phyloP scores from a whole-genome alignment of 2,113 vertebrate species.

The Rhipidura dahli region DNA sequence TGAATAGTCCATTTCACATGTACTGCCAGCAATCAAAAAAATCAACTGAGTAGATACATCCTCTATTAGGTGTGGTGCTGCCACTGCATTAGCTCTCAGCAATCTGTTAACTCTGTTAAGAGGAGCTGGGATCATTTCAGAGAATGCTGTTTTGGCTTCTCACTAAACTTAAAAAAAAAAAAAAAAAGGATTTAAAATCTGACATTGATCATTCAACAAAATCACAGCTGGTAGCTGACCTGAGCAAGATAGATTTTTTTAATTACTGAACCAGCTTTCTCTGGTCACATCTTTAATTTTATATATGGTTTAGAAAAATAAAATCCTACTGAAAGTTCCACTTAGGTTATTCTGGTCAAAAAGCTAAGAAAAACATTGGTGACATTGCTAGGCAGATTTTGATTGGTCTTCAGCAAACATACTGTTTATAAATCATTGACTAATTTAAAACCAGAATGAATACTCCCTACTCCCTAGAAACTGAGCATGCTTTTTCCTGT shows the following conservation, averaged over 20 bases:
- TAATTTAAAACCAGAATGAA: background rate
- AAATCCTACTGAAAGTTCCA: background rate
- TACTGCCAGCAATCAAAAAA: background rate
- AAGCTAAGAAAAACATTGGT: background rate
- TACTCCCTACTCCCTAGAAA: background rate
- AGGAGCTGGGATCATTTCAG: background rate
- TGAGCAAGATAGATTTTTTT: background rate
- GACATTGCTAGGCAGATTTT: background rate
- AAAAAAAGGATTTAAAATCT: background rate
- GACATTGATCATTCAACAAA: background rate
- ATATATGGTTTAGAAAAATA: background rate
- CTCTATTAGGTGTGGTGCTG: background rate
- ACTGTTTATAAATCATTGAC: background rate
- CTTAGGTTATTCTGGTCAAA: background rate
- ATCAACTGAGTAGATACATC: background rate
- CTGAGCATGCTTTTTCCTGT: rapidly evolving
- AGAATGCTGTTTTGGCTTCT: background rate
- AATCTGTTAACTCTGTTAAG: background rate
- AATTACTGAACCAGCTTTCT: background rate
- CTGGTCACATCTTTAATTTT: background rate
- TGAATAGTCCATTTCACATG: background rate
- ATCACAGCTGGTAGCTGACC: background rate
- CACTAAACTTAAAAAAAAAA: background rate
- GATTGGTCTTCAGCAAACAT: background rate
- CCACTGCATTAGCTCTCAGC: background rate